Base-by-base conservation (phyloP, 2,888 invertebrate species). In the Uropetala carovei region DNA sequence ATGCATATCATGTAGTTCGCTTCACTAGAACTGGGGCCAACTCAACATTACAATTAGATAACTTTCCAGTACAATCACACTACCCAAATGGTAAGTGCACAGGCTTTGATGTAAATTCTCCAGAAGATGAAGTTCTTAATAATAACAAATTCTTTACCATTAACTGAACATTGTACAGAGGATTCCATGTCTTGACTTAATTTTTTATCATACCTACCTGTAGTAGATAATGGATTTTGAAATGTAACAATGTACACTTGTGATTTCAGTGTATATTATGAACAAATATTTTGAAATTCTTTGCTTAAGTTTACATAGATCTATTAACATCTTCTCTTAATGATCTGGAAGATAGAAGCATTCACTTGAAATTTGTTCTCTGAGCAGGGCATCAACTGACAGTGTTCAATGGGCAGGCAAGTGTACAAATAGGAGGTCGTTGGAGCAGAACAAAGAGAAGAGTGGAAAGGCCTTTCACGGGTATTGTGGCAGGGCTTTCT, bases 331-430 rank as follows among this genome's bases (percentile, higher is more conserved):
- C 5, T 5, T 43, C 1, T 43, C 43, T 43, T 43, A 43, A 43
- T 43, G 43, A 43, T 43, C 43, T 3, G 43, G 5, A 43, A 43
- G 43, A 43, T 43, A 43, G 43, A 43, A 43, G 43, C 43, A 43
- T 1, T 16, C 75, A 89, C 13, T 82, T 81, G 43, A 83, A 92
- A 10, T 93, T 92, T 91, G 91, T 57, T 91, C 92, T 93, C 93
- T 92, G 95, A 95, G 7, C 95, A 98, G 98, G 98, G 18, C 97
- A 97, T 93, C 98, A 98, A 93, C 96, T 98, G 89, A 97, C 97
- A 92, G 98, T 98, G 60, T 99, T 99, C 96, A 99, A 99, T 95
- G 97, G 98, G 94, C 98, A 99, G 96, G 97, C 98, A 0, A 97
- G 97, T 84, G 97, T 99, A 82, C 98, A 98, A 94, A 97, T 99